Conservation (phyloP, 1,140 invertebrate species). For the Lordiphosa clarofinis region DNA sequence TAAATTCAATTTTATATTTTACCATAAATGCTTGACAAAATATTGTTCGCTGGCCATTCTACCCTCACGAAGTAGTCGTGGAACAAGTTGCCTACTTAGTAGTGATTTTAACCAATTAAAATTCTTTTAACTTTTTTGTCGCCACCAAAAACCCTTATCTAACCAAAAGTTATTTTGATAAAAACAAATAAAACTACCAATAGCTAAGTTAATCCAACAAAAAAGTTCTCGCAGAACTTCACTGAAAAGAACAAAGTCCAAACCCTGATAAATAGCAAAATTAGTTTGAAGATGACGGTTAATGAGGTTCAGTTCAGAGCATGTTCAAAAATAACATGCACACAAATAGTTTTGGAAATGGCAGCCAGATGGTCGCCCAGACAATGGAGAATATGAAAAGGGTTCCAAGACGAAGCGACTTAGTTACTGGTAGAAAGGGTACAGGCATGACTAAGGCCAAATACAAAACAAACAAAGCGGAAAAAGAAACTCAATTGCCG, state of each 20-base stretch:
- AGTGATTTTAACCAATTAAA: background rate
- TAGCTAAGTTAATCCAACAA: constrained; percentile 17
- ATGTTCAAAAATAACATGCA: constrained; percentile 5
- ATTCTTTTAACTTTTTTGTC: background rate
- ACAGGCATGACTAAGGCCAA: constrained; percentile 12
- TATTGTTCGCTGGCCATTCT: too few species aligned
- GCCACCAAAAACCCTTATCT: constrained; percentile 15
- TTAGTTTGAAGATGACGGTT: constrained; percentile 35
- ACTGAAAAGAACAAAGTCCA: constrained; percentile 21
- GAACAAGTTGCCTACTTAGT: constrained; percentile 26
- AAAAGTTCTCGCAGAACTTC: constrained; percentile 2
- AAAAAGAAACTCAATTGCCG: constrained; percentile 43
- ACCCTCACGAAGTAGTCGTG: background rate
- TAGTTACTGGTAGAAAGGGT: constrained; percentile 10
- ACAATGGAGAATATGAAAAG: constrained; percentile 15
- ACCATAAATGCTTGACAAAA: too few species aligned
- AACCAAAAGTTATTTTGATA: constrained; percentile 33
- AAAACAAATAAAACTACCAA: constrained; percentile 31
- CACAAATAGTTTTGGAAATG: constrained; percentile 6
- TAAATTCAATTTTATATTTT: too few species aligned
- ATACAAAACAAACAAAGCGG: constrained; percentile 31
- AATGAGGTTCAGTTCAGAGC: constrained; percentile 31
- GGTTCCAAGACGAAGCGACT: constrained; percentile 33
- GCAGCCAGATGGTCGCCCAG: constrained; percentile 33
- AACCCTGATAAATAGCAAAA: constrained; percentile 20